Conservation (phyloP, 2,113 vertebrate genomes). For the Paracanthobrama guichenoti region DNA sequence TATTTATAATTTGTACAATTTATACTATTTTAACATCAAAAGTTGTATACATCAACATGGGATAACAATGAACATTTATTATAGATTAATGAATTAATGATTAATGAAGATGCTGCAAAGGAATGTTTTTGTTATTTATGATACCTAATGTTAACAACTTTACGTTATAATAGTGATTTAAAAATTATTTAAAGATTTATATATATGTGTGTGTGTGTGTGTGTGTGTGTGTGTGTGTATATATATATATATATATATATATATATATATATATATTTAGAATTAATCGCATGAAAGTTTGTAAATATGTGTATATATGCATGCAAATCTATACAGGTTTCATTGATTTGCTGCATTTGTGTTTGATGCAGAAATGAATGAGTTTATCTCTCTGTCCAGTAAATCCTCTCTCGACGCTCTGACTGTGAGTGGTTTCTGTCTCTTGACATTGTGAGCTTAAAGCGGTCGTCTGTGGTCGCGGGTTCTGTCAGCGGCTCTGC, state of each 20-base stretch:
- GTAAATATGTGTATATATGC: no score
- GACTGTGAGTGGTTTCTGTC: conserved; percentile 50
- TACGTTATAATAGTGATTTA: neutral
- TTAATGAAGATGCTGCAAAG: neutral
- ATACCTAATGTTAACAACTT: neutral
- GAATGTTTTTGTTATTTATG: neutral
- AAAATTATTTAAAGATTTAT: neutral
- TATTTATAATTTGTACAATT: neutral
- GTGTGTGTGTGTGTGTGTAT: rapidly evolving
- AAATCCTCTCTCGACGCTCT: conserved; percentile 53
- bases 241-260: no score
- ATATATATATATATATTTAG: no score
- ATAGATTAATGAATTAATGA: neutral
- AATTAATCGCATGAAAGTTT: no score
- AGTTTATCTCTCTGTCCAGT: conserved; percentile 26
- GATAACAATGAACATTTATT: neutral
- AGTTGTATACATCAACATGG: neutral
- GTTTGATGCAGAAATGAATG: neutral
- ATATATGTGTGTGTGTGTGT: no score
- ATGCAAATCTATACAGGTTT: neutral
- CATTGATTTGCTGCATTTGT: neutral
- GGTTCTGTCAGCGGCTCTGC: conserved; percentile 65
- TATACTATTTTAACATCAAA: neutral
- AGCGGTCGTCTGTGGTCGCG: conserved; percentile 47
- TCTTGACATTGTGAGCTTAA: conserved; percentile 48